phyloP scores from a whole-genome alignment of 37 sponge, comb jelly and placozoan species.

The Geodia barretti region DNA sequence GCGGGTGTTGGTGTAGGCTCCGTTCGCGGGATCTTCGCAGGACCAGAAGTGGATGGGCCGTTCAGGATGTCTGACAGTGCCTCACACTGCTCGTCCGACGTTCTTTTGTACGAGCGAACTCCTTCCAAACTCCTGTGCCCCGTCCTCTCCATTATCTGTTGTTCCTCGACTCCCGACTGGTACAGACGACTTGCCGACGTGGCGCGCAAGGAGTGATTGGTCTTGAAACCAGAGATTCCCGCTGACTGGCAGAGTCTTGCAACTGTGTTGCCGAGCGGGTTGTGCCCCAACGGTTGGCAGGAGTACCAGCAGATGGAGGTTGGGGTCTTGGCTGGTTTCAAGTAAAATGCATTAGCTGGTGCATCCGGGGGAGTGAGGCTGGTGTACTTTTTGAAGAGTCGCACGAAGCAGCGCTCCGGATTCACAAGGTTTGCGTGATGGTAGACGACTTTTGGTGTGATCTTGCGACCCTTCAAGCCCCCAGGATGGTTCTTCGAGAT shows the following conservation, averaged over 20 bases:
- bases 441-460: constrained; percentile 10
- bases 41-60: no score
- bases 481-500: constrained; percentile 49
- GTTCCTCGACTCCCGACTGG: constrained; percentile 37
- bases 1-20: no score
- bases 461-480: constrained; percentile 15
- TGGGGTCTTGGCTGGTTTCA: not conserved
- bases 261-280: not conserved
- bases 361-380: constrained; percentile 8
- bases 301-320: constrained; percentile 18
- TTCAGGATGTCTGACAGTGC: constrained; percentile 20
- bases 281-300: constrained; percentile 10
- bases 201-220: constrained; percentile 40
- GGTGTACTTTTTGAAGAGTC: constrained; percentile 24
- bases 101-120: constrained; percentile 28
- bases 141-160: constrained; percentile 42
- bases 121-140: constrained; percentile 40
- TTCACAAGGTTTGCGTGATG: constrained; percentile 21
- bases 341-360: constrained; percentile 20
- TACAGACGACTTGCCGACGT: constrained; percentile 31
- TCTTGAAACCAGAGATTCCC: constrained; percentile 15
- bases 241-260: constrained; percentile 1
- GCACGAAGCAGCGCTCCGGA: constrained; percentile 22
- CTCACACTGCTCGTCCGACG: constrained; percentile 3
- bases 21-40: no score